Percentiles rank a stretch among this genome's conserved stretches.
Evolutionary conservation across 2,888 invertebrate species (phyloP).

Genomic region (Linnaemya tessellans): DNA sequence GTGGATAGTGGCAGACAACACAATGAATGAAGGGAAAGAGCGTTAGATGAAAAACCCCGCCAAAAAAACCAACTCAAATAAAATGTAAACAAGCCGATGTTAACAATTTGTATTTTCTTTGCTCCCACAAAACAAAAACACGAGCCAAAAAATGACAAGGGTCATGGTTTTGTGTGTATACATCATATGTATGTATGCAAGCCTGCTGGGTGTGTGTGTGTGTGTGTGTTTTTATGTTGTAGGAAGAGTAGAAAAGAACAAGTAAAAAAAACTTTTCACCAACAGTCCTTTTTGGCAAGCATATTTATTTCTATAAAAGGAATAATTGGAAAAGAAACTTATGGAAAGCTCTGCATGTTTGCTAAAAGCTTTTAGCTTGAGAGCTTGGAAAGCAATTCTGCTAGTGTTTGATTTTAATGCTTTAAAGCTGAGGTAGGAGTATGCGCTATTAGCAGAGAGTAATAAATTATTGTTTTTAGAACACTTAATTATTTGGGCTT

Average conservation of each 20-base stretch:
- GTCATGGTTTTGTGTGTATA: conserved; percentile 63
- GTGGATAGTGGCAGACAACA: background rate
- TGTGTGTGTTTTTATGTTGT: too few species aligned
- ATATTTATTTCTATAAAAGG: too few species aligned
- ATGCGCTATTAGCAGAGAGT: too few species aligned
- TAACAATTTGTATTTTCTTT: background rate
- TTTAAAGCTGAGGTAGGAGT: background rate
- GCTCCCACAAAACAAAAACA: conserved; percentile 37
- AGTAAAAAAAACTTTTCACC: background rate
- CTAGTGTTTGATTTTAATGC: too few species aligned
- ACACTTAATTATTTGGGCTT: background rate
- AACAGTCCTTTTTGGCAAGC: conserved; percentile 1
- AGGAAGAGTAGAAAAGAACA: background rate
- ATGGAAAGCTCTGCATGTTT: background rate
- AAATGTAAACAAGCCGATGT: conserved; percentile 54
- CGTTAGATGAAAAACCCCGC: conserved; percentile 39
- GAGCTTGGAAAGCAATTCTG: background rate
- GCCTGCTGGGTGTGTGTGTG: too few species aligned
- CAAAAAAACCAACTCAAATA: conserved; percentile 36
- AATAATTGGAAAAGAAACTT: background rate
- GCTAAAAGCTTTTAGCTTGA: background rate
- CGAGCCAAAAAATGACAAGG: conserved; percentile 51
- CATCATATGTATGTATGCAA: too few species aligned
- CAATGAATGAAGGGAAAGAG: conserved; percentile 2
- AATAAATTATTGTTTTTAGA: background rate